phyloP scores from a whole-genome alignment of 1,140 invertebrate species.

The Cydia splendana region DNA sequence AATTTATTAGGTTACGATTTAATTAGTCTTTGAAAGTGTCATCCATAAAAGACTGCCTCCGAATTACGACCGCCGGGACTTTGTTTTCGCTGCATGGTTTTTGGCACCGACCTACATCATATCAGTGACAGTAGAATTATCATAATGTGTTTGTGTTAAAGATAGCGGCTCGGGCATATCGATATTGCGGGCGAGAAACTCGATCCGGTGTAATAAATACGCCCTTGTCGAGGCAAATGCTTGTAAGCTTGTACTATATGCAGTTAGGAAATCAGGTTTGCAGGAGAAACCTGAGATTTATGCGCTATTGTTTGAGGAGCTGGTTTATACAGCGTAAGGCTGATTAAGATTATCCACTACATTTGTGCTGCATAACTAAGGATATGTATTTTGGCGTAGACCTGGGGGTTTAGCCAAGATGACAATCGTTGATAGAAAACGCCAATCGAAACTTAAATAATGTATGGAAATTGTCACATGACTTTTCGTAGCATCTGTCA shows the following conservation, averaged over 20 bases:
- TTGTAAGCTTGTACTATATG: conserved; percentile 20
- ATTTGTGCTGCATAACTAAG: background rate
- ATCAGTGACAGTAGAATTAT: conserved; percentile 44
- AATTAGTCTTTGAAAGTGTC: background rate
- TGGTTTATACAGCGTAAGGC: conserved; percentile 6
- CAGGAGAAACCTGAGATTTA: conserved; percentile 38
- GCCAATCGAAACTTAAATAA: too few species aligned
- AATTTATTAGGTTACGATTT: background rate
- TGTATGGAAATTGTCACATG: too few species aligned
- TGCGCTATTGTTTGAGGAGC: conserved; percentile 31
- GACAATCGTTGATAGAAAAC: too few species aligned
- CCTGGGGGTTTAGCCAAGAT: too few species aligned
- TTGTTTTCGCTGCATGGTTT: background rate
- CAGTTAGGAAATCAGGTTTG: conserved; percentile 36
- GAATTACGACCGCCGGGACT: background rate
- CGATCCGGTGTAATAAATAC: conserved; percentile 61
- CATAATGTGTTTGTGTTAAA: conserved; percentile 31
- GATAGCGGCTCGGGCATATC: conserved; percentile 32
- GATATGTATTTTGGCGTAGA: too few species aligned
- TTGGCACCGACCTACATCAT: conserved; percentile 31
- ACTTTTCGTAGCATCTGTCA: too few species aligned
- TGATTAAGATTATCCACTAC: background rate
- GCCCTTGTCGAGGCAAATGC: conserved; percentile 52
- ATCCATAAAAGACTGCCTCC: background rate
- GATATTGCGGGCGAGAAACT: conserved; percentile 40